Conservation (phyloP, 1,140 invertebrate species). For the Tribolium madens region DNA sequence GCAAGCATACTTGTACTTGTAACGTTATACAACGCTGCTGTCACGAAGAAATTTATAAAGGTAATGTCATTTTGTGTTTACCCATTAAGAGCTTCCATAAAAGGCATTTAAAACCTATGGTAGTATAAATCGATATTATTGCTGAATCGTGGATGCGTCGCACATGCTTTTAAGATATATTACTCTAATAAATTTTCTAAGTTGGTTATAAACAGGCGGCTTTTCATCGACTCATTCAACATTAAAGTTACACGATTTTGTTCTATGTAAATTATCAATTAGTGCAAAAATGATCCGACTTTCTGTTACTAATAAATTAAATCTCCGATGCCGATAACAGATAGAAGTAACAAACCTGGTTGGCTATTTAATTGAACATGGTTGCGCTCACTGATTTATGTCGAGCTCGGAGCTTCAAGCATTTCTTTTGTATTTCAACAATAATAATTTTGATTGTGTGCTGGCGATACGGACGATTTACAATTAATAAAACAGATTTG, state of each 20-base stretch:
- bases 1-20: slow-evolving; percentile 15
- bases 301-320: slow-evolving; percentile 30
- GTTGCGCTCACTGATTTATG: slow-evolving; percentile 26
- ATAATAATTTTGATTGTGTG: slow-evolving; percentile 29
- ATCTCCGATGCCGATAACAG: slow-evolving; percentile 25
- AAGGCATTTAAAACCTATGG: slow-evolving; percentile 26
- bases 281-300: slow-evolving; percentile 27
- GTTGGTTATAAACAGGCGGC: neutral
- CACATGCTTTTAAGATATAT: slow-evolving; percentile 17
- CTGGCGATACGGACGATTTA: slow-evolving; percentile 13
- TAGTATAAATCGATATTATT: slow-evolving; percentile 30
- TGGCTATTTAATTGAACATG: slow-evolving; percentile 21
- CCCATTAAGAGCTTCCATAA: slow-evolving; percentile 21
- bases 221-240: slow-evolving; percentile 9
- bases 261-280: slow-evolving; percentile 34
- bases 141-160: slow-evolving; percentile 16
- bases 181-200: slow-evolving; percentile 20
- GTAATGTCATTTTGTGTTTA: slow-evolving; percentile 15
- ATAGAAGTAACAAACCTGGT: slow-evolving; percentile 33
- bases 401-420: neutral
- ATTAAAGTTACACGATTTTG: slow-evolving; percentile 17
- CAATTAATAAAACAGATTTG: slow-evolving; percentile 33
- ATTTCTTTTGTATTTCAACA: slow-evolving; percentile 15
- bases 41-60: slow-evolving; percentile 14
- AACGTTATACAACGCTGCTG: slow-evolving; percentile 24